Base-by-base conservation (phyloP, 2,797 vertebrate genomes). In the Trachops cirrhosus region DNA sequence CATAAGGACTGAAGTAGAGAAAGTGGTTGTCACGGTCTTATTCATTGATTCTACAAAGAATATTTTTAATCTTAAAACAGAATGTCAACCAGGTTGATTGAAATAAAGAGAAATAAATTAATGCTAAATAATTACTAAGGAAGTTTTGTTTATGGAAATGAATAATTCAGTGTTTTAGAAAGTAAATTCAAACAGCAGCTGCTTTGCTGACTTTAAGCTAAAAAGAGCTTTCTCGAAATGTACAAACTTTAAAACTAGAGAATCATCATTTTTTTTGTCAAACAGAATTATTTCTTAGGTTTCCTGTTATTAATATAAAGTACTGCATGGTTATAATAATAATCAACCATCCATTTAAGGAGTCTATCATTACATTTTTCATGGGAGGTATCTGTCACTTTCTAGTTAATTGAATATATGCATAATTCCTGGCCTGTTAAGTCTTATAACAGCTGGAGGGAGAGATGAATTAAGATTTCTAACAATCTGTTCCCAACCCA, bases 61-160 rank as follows among this genome's bases (percentile, higher is more conserved):
- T 95, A 96, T 91, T 96, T 95, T 97, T 96, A 97, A 97, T 96
- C 96, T 97, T 96, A 97, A 96, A 95, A 95, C 0, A 96, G 93
- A 96, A 96, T 96, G 84, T 96, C 94, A 97, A 97, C 96, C 80
- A 94, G 44, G 84, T 96, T 91, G 89, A 96, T 12, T 96, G 86
- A 97, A 97, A 97, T 97, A 97, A 97, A 97, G 79, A 93, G 94
- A 97, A 97, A 96, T 97, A 98, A 97, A 98, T 97, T 97, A 97
- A 98, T 97, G 97, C 96, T 97, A 97, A 98, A 96, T 97, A 97
- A 96, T 97, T 98, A 96, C 97, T 97, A 95, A 96, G 94, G 97
- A 98, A 98, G 96, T 98, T 98, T 98, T 97, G 91, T 98, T 98
- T 97, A 98, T 97, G 89, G 94, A 98, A 97, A 98, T 98, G 97